These are phyloP conservation scores for Apeira syringaria DNA, from an alignment of 2,888 invertebrate genomes.

Conservation along the genomic window DNA sequence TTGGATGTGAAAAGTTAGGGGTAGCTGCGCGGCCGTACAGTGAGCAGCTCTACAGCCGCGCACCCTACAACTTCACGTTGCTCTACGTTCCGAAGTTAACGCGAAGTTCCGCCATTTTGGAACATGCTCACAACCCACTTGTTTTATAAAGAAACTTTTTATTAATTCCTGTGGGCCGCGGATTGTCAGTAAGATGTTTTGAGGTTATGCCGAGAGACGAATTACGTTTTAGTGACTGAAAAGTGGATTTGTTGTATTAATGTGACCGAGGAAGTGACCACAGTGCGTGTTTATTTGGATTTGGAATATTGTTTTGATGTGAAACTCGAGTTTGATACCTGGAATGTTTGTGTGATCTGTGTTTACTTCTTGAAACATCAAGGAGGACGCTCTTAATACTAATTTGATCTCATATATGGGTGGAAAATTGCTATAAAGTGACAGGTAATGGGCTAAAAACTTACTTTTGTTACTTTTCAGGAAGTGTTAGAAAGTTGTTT, in stretches of 20 bases:
- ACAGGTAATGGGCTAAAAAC: conserved; percentile 54
- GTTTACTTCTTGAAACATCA: conserved; percentile 74
- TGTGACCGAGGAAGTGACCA: conserved; percentile 45
- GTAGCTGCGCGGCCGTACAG: conserved; percentile 64
- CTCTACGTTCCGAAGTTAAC: conserved; percentile 83
- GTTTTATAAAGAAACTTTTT: conserved; percentile 85
- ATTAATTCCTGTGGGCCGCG: conserved; percentile 84
- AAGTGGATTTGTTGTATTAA: conserved; percentile 52
- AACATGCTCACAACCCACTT: conserved; percentile 85
- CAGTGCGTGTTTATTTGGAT: conserved; percentile 65
- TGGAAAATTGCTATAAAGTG: conserved; percentile 50
- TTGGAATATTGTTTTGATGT: conserved; percentile 78
- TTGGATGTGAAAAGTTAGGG: conserved; percentile 75
- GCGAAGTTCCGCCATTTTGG: conserved; percentile 85
- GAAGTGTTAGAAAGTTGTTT: conserved; percentile 63
- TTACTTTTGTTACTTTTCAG: conserved; percentile 63
- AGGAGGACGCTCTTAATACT: conserved; percentile 61
- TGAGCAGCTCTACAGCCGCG: conserved; percentile 66
- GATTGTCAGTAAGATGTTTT: conserved; percentile 83
- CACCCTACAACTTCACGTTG: conserved; percentile 82
- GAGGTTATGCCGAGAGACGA: conserved; percentile 77
- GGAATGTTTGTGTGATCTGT: conserved; percentile 74
- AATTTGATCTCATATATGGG: conserved; percentile 59
- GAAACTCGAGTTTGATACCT: conserved; percentile 69
- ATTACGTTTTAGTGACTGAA: conserved; percentile 66